phyloP scores from a whole-genome alignment of 2,888 invertebrate species.

The Drosophila sordidula region DNA sequence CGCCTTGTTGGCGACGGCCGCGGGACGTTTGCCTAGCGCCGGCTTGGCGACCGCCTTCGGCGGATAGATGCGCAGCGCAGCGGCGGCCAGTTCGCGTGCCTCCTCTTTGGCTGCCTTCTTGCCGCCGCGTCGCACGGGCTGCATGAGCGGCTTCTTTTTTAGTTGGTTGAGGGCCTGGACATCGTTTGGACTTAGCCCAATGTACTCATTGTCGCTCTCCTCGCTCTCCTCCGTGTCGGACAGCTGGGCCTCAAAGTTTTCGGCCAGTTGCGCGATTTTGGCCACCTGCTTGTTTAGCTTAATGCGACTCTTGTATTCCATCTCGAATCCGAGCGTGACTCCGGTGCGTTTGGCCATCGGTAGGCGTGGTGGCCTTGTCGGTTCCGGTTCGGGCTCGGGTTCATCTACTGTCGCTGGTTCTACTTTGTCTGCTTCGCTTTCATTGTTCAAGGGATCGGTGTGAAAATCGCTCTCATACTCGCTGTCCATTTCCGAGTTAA shows the following conservation, averaged over 20 bases:
- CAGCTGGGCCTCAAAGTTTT: not conserved
- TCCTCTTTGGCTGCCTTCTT: not conserved
- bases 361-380: not conserved
- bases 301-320: not conserved
- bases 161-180: not conserved
- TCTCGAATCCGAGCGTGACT: not conserved
- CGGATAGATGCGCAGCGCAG: not conserved
- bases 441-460: not conserved
- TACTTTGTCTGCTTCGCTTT: slow-evolving; percentile 3
- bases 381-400: not conserved
- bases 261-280: not conserved
- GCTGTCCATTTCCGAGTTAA: not conserved
- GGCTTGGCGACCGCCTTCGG: not conserved
- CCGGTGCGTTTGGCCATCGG: not conserved
- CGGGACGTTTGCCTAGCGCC: not conserved
- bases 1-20: not conserved
- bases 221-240: not conserved
- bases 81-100: not conserved
- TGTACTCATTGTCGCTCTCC: not conserved
- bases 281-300: not conserved
- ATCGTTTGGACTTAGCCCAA: not conserved
- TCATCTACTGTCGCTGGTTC: not conserved
- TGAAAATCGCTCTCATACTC: not conserved
- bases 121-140: not conserved
- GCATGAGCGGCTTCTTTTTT: not conserved